These are phyloP conservation scores for Mareca penelope DNA, from an alignment of 2,797 vertebrate species.

Conservation along the genomic window DNA sequence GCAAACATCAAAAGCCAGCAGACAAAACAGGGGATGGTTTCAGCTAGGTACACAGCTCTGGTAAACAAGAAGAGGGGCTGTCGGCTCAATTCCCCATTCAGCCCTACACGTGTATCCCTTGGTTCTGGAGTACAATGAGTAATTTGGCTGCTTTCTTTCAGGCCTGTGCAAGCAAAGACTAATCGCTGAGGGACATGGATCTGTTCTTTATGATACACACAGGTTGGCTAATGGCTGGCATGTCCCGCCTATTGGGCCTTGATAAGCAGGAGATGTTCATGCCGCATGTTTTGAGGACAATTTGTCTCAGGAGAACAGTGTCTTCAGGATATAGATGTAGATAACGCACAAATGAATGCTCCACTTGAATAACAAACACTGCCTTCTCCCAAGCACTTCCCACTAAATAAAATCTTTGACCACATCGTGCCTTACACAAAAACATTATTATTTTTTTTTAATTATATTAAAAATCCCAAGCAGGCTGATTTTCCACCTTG, in stretches of 20 bases:
- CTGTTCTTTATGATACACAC: not conserved
- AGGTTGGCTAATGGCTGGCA: not conserved
- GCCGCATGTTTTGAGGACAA: not conserved
- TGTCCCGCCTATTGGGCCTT: not conserved
- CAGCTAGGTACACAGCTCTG: not conserved
- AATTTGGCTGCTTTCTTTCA: not conserved
- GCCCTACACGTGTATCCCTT: not conserved
- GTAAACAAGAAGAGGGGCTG: not conserved
- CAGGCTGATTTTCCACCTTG: not conserved
- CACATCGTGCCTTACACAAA: not conserved
- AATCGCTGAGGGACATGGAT: not conserved
- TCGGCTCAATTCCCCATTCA: not conserved
- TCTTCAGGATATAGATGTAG: not conserved
- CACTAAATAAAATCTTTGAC: not conserved
- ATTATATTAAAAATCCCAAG: not conserved
- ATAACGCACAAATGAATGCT: not conserved
- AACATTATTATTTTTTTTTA: not conserved
- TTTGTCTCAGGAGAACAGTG: not conserved
- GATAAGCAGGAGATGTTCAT: not conserved
- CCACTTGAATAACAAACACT: not conserved
- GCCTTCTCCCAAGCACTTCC: not conserved
- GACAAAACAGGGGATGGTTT: not conserved
- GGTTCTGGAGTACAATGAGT: not conserved
- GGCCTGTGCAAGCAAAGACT: not conserved
- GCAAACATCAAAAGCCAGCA: slow-evolving; percentile 13